Conservation (phyloP, 2,113 vertebrate species). For the Columba janthina region DNA sequence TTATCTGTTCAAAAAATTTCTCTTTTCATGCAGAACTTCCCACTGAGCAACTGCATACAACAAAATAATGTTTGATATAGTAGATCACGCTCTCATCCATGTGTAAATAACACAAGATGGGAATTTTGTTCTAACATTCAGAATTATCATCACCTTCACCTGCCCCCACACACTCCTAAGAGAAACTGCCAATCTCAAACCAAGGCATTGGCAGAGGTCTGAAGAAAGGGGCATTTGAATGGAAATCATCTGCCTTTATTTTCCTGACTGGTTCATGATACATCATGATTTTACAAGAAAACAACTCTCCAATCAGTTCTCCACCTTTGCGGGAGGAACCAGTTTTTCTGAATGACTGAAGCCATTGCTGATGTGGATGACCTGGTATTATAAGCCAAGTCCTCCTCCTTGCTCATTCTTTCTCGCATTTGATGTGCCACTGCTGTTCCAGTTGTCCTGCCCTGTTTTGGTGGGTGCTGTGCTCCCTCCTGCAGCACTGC, state of each 20-base stretch:
- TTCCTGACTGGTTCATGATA: not conserved
- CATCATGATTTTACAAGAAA: not conserved
- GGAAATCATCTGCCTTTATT: not conserved
- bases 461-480: fast-evolving
- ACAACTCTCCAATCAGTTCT: not conserved
- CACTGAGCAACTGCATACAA: not conserved
- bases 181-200: not conserved
- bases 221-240: not conserved
- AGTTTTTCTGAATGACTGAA: not conserved
- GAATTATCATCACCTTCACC: not conserved
- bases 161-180: fast-evolving
- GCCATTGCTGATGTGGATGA: not conserved
- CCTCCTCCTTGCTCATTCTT: not conserved
- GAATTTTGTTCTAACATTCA: not conserved
- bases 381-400: not conserved
- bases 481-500: not conserved
- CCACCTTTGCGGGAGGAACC: not conserved
- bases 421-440: fast-evolving
- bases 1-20: not conserved
- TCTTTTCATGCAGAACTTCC: not conserved
- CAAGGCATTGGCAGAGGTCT: not conserved
- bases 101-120: not conserved
- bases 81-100: not conserved
- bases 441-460: not conserved
- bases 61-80: not conserved